phyloP scores from a whole-genome alignment of 2,888 invertebrate genomes.

The Antitype chi region DNA sequence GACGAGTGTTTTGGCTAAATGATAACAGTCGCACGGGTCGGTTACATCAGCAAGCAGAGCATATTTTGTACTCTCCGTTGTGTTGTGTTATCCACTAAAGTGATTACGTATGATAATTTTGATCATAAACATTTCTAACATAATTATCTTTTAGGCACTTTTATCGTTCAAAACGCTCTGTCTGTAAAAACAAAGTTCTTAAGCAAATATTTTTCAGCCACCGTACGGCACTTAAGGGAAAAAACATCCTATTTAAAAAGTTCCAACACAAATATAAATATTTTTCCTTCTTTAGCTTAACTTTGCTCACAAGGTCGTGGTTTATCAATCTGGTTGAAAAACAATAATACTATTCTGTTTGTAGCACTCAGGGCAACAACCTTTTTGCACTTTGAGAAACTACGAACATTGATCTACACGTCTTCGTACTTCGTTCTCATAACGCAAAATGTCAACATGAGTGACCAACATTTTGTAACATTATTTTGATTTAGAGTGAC shows the following conservation, averaged over 20 bases:
- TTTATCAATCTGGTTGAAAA: conserved; percentile 23
- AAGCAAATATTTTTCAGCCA: conserved; percentile 47
- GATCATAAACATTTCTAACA: not conserved
- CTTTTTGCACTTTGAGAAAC: not conserved
- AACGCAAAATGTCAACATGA: not conserved
- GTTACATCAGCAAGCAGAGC: not conserved
- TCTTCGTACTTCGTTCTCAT: not conserved
- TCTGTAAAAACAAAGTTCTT: conserved; percentile 21
- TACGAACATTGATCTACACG: not conserved
- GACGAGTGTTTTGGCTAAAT: too few relatives aligned
- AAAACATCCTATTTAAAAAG: conserved; percentile 37
- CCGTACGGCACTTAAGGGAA: conserved; percentile 35
- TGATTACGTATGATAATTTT: not conserved
- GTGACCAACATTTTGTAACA: not conserved
- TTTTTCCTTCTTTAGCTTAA: conserved; percentile 6
- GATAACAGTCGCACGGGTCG: not conserved
- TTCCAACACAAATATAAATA: conserved; percentile 20
- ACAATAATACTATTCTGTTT: not conserved
- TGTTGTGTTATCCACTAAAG: not conserved
- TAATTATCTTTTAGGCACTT: not conserved
- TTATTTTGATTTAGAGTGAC: not conserved
- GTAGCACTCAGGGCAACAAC: not conserved
- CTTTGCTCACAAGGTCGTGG: not conserved
- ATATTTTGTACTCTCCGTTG: not conserved
- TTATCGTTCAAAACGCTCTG: conserved; percentile 2